These are phyloP conservation scores for Macaca fascicularis DNA, from an alignment of 2,113 vertebrate genomes.

Conservation along the genomic window T2T-MFA8v1.1 NC_088381.1:165790501-165791000, in stretches of 20 bases:
- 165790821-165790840: not conserved
- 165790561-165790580: too few relatives aligned
- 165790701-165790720: accelerated
- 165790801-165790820: not conserved
- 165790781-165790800: not conserved
- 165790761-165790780: not conserved
- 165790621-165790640: too few relatives aligned
- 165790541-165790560: too few relatives aligned
- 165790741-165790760: not conserved
- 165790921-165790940: not conserved
- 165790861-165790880: not conserved
- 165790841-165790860: not conserved
- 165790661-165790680: not conserved
- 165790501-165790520: too few relatives aligned
- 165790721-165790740: not conserved
- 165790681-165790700: not conserved
- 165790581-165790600: not conserved
- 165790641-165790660: too few relatives aligned
- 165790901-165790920: accelerated
- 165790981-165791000: not conserved
- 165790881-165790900: accelerated
- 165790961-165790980: accelerated
- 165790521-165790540: too few relatives aligned
- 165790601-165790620: accelerated
- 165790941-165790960: not conserved